Conservation (phyloP, 2,797 vertebrate species). For the Dipus sagitta region DNA sequence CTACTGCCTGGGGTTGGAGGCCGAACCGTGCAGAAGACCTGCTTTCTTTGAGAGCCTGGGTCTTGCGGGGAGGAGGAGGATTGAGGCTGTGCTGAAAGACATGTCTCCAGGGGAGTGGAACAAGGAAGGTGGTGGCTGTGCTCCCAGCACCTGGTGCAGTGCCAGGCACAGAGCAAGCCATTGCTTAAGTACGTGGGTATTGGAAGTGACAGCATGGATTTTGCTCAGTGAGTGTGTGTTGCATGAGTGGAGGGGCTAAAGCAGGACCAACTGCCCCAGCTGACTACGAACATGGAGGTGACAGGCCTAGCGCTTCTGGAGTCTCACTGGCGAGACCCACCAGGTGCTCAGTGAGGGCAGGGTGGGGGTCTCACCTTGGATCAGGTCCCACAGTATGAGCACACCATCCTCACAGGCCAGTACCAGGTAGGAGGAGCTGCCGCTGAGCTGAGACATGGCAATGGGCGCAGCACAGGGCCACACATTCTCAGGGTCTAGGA, state of each 20-base stretch:
- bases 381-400: conserved; percentile 92
- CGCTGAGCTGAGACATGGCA: conserved; percentile 88
- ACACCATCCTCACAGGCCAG: conserved; percentile 90
- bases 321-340: rapidly evolving
- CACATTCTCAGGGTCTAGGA: conserved; percentile 89
- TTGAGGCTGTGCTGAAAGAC: neutral
- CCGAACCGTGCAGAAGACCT: neutral
- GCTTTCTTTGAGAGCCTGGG: neutral
- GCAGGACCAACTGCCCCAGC: neutral
- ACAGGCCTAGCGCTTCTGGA: neutral
- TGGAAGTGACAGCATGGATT: neutral
- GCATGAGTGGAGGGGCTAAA: conserved; percentile 12
- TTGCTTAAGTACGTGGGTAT: too few species aligned
- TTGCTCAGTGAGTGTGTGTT: neutral
- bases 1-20: neutral
- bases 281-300: neutral
- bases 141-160: neutral
- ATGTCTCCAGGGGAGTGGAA: neutral
- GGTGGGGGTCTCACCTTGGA: conserved; percentile 87
- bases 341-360: neutral
- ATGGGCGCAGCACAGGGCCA: conserved; percentile 93
- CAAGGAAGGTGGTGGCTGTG: neutral
- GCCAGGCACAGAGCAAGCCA: neutral
- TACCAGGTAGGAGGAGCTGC: conserved; percentile 88
- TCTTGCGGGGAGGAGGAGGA: neutral